Conservation (phyloP, 2,888 invertebrate species). For the Oligia latruncula region DNA sequence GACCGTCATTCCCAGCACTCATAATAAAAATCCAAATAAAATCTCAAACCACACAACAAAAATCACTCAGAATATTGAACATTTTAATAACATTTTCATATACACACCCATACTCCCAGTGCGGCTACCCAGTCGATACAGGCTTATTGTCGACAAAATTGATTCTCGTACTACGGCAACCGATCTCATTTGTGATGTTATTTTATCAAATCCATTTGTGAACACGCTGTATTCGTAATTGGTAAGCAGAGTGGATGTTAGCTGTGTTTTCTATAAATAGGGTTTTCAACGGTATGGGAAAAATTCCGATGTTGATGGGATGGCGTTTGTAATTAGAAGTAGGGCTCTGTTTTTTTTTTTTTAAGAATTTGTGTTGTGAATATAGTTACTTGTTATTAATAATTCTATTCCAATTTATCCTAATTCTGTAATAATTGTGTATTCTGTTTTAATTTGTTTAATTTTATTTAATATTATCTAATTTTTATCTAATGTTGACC, state of each 20-base stretch:
- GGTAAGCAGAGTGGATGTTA: constrained; percentile 8
- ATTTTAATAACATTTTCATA: constrained; percentile 28
- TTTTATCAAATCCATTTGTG: constrained; percentile 56
- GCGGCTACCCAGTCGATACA: constrained; percentile 39
- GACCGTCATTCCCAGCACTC: not conserved
- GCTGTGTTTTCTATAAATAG: constrained; percentile 23
- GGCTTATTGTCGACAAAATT: constrained; percentile 63
- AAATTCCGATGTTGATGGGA: not conserved
- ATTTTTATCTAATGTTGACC: no score
- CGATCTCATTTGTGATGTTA: constrained; percentile 63
- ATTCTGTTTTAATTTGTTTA: no score
- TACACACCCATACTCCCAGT: constrained; percentile 30
- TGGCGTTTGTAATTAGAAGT: constrained; percentile 13
- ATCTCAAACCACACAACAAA: constrained; percentile 4
- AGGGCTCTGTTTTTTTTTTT: constrained; percentile 7
- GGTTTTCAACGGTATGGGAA: not conserved
- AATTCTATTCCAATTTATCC: no score
- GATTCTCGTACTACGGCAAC: constrained; percentile 55
- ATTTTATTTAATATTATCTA: no score
- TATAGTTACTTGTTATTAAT: no score
- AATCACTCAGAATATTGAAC: constrained; percentile 40
- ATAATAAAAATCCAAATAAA: constrained; percentile 10
- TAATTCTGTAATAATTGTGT: no score
- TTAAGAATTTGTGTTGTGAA: not conserved
- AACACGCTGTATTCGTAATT: constrained; percentile 45